These are phyloP conservation scores for Empis livida DNA, from an alignment of 2,888 invertebrate species.

Conservation along the genomic window DNA sequence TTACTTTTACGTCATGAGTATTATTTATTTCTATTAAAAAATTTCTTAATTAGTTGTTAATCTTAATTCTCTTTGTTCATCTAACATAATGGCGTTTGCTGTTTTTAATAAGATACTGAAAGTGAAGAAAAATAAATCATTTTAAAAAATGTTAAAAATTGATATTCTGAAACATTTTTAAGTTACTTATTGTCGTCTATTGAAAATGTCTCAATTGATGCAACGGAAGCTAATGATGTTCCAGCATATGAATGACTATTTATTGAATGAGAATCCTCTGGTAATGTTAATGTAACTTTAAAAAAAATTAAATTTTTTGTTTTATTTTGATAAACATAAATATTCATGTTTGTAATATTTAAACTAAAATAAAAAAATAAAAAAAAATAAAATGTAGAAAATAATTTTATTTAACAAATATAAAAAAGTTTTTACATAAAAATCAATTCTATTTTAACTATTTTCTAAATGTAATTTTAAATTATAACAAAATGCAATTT, in stretches of 20 bases:
- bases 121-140: slow-evolving; percentile 3
- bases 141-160: not conserved
- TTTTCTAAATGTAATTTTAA: too few species aligned
- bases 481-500: too few species aligned
- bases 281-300: slow-evolving; percentile 35
- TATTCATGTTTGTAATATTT: too few species aligned
- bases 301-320: slow-evolving; percentile 11
- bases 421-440: too few species aligned
- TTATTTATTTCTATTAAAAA: too few species aligned
- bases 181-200: slow-evolving; percentile 35
- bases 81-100: slow-evolving; percentile 29
- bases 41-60: too few species aligned
- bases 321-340: slow-evolving; percentile 8
- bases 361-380: too few species aligned
- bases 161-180: not conserved
- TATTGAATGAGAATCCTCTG: slow-evolving; percentile 34
- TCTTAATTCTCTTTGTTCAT: slow-evolving; percentile 26
- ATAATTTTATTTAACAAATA: too few species aligned
- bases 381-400: too few species aligned
- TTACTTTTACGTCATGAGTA: too few species aligned
- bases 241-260: slow-evolving; percentile 35
- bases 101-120: slow-evolving; percentile 31
- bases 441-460: too few species aligned
- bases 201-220: slow-evolving; percentile 34
- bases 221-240: slow-evolving; percentile 35